These are phyloP conservation scores for Teleogryllus occipitalis DNA, from an alignment of 1,140 invertebrate genomes.

Conservation along the genomic window DNA sequence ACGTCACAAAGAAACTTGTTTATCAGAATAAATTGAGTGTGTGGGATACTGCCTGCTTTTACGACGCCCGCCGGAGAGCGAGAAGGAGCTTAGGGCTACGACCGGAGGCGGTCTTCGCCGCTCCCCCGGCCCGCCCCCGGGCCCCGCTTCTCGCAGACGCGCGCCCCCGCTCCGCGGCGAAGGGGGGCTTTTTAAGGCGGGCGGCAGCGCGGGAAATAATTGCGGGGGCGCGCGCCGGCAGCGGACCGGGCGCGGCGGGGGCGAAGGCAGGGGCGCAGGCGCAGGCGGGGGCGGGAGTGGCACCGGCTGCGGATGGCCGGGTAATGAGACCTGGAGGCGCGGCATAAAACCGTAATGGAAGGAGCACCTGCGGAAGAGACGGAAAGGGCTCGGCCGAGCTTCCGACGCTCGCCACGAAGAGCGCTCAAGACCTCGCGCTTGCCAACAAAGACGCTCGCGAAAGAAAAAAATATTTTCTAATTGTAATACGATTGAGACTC, in stretches of 20 bases:
- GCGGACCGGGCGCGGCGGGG: no score
- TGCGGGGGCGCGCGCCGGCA: neutral
- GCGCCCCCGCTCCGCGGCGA: neutral
- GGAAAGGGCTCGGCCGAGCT: neutral
- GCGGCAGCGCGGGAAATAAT: neutral
- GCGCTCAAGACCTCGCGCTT: no score
- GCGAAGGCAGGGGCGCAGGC: neutral
- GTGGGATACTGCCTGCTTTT: neutral
- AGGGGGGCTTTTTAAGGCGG: neutral
- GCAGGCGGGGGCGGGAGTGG: no score
- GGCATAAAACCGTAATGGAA: neutral
- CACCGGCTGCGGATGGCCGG: neutral
- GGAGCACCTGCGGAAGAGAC: neutral
- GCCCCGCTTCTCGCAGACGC: neutral
- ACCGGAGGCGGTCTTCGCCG: neutral
- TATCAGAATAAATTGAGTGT: conserved; percentile 5
- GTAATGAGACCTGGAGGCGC: neutral
- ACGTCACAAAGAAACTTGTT: neutral
- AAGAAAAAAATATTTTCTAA: no score
- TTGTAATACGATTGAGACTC: no score
- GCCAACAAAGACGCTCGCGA: no score
- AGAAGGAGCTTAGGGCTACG: neutral
- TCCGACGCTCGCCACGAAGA: no score
- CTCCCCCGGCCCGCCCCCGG: no score
- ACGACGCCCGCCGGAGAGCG: neutral